Percentiles rank a stretch among this genome's conserved stretches.
Evolutionary conservation across 2,888 invertebrate genomes (phyloP).

Genomic region (Criorhina ranunculi): DNA sequence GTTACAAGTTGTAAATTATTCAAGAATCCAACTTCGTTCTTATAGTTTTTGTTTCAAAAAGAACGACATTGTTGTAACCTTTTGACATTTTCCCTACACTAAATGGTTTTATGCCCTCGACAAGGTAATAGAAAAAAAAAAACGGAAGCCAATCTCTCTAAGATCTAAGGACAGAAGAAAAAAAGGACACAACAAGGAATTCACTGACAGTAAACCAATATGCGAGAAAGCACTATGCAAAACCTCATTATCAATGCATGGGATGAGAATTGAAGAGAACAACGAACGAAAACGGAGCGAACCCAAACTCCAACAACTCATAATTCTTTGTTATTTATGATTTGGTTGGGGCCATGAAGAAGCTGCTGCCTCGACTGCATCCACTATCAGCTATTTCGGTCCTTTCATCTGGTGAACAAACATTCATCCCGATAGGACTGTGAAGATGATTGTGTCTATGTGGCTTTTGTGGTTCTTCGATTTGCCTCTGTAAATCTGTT

Average conservation of each 20-base stretch:
- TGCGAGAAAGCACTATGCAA: conserved; percentile 16
- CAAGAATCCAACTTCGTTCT: not conserved
- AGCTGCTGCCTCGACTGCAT: conserved; percentile 11
- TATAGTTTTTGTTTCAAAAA: not conserved
- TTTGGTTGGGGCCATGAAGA: conserved; percentile 27
- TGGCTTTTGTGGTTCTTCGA: conserved; percentile 41
- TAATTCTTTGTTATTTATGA: conserved; percentile 65
- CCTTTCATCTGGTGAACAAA: conserved; percentile 35
- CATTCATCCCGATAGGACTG: conserved; percentile 37
- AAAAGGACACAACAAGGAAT: conserved; percentile 20
- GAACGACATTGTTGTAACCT: not conserved
- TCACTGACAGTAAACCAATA: conserved; percentile 19
- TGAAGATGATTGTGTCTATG: conserved; percentile 33
- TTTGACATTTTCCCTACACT: conserved; percentile 12
- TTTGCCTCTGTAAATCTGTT: conserved; percentile 25
- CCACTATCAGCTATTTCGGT: conserved; percentile 36
- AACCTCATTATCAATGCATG: conserved; percentile 21
- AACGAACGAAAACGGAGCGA: conserved; percentile 4
- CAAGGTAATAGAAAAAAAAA: conserved; percentile 18
- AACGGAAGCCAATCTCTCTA: conserved; percentile 5
- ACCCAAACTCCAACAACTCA: conserved; percentile 36
- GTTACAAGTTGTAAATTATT: conserved; percentile 10
- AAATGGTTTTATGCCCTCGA: conserved; percentile 24
- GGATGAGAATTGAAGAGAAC: conserved; percentile 23
- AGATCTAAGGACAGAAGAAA: conserved; percentile 9